Evolutionary conservation across 2,888 invertebrate genomes (phyloP).

Genomic region (Idaea dimidiata): DNA sequence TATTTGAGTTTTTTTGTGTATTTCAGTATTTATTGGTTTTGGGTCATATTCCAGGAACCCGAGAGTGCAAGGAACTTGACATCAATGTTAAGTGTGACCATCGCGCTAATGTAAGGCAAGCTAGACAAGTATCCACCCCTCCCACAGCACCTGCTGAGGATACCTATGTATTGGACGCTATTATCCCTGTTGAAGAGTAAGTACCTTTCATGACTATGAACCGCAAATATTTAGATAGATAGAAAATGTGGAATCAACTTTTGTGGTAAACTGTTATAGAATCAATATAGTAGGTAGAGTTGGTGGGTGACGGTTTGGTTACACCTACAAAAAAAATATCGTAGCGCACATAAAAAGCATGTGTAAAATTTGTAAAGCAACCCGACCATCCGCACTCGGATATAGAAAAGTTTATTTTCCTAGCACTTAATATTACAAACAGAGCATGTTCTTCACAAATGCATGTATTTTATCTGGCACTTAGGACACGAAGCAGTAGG

Average conservation of each 20-base stretch:
- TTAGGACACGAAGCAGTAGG: conserved; percentile 85
- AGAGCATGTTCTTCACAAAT: conserved; percentile 72
- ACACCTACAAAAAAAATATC: conserved; percentile 16
- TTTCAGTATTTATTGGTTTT: not conserved
- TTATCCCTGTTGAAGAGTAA: conserved; percentile 93
- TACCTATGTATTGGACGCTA: conserved; percentile 90
- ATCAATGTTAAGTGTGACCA: conserved; percentile 96
- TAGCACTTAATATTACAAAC: conserved; percentile 40
- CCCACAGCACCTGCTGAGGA: conserved; percentile 85
- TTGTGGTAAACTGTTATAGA: conserved; percentile 8
- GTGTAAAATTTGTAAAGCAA: conserved; percentile 34
- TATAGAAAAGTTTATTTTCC: conserved; percentile 9
- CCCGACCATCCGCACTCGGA: conserved; percentile 18
- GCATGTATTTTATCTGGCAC: conserved; percentile 79
- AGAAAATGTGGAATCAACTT: too few relatives aligned
- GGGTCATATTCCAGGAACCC: conserved; percentile 73
- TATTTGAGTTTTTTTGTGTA: not conserved
- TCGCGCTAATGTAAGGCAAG: conserved; percentile 83
- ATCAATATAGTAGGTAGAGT: conserved; percentile 14
- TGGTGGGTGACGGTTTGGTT: conserved; percentile 50
- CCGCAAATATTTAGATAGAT: not conserved
- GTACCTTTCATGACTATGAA: conserved; percentile 49
- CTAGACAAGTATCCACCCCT: conserved; percentile 81
- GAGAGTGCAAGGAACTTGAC: conserved; percentile 93
- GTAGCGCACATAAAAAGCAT: conserved; percentile 42